Conservation (phyloP, 2,888 invertebrate species). For the Coleophora flavipennella region DNA sequence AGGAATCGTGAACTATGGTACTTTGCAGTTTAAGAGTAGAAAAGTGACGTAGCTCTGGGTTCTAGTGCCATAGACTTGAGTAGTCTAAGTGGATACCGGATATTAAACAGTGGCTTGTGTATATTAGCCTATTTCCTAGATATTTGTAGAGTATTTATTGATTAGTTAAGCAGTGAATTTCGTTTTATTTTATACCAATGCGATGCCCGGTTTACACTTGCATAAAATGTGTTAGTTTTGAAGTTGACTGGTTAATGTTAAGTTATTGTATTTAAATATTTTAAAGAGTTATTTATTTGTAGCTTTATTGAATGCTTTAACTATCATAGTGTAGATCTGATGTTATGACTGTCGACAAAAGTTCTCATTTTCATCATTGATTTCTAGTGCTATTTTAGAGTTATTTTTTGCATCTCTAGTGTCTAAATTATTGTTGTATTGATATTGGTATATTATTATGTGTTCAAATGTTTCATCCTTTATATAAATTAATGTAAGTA, state of each 20-base stretch:
- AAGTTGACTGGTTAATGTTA: conserved; percentile 68
- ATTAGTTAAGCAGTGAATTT: neutral
- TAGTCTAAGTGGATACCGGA: conserved; percentile 26
- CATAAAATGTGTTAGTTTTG: conserved; percentile 38
- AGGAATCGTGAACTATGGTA: conserved; percentile 36
- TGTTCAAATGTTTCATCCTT: conserved; percentile 40
- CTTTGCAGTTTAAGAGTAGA: conserved; percentile 29
- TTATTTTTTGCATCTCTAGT: conserved; percentile 29
- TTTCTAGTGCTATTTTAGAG: conserved; percentile 42
- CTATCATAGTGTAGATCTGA: conserved; percentile 37
- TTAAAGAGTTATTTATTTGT: conserved; percentile 72
- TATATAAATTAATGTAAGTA: conserved; percentile 12
- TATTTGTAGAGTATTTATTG: too few species aligned
- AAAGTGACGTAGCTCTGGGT: conserved; percentile 36
- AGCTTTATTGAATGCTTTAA: conserved; percentile 67
- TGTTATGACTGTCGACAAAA: conserved; percentile 45
- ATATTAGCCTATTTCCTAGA: conserved; percentile 1
- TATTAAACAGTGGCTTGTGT: conserved; percentile 1
- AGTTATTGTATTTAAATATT: conserved; percentile 71
- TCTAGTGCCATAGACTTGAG: conserved; percentile 56
- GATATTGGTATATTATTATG: conserved; percentile 26
- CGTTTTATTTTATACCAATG: conserved; percentile 2
- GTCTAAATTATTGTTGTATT: conserved; percentile 32
- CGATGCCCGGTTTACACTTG: conserved; percentile 1
- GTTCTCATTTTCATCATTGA: conserved; percentile 50